Evolutionary conservation across 30 jellyfish, hydroid and myxozoan genomes (phyloP).

Genomic region (Pseudorhiza aurosa): DNA sequence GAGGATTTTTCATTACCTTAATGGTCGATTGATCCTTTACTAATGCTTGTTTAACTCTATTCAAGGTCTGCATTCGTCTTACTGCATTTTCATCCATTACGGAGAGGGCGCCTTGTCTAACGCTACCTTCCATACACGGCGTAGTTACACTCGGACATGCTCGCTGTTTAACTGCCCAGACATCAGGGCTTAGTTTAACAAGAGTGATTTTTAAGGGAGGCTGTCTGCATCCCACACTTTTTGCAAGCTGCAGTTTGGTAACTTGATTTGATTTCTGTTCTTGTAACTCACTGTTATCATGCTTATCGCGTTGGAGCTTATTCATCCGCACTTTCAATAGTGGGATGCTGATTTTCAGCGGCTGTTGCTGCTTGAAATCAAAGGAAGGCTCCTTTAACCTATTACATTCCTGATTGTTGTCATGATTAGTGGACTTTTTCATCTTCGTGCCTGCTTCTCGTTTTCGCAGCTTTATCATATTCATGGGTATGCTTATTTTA

Average conservation of each 20-base stretch:
- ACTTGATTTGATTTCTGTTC: too few species aligned
- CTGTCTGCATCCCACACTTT: not conserved
- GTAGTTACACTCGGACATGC: not conserved
- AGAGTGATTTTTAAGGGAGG: constrained; percentile 14
- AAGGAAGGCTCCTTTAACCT: too few species aligned
- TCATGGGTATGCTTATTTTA: too few species aligned
- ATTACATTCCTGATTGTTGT: too few species aligned
- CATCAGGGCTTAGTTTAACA: not conserved
- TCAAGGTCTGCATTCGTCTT: not conserved
- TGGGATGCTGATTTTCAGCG: not conserved
- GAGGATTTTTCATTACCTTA: not conserved
- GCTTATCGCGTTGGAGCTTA: too few species aligned
- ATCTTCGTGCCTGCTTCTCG: too few species aligned
- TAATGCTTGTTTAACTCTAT: not conserved
- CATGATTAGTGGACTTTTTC: too few species aligned
- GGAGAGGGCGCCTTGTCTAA: not conserved
- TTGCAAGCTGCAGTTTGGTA: not conserved
- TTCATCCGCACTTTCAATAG: not conserved
- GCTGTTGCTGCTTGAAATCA: too few species aligned
- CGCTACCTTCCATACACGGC: not conserved
- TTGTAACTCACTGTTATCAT: too few species aligned
- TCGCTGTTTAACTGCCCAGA: constrained; percentile 20
- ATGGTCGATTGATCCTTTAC: not conserved
- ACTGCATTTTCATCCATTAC: not conserved
- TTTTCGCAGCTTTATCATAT: too few species aligned